These are phyloP conservation scores for Pristiophorus japonicus DNA, from an alignment of 2,113 vertebrate genomes.

Conservation along the genomic window DNA sequence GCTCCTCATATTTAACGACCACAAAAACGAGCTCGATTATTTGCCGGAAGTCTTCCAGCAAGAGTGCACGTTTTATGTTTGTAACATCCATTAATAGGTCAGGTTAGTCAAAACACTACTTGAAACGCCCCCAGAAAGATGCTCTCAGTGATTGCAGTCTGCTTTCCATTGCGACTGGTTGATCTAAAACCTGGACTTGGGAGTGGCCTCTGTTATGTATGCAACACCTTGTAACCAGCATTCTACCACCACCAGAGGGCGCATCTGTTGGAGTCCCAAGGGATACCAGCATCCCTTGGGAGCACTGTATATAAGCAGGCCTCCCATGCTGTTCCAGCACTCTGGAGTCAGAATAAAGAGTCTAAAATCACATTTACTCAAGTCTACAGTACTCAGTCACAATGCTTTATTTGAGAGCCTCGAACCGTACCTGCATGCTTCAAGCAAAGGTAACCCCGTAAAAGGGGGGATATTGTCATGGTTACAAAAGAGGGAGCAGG, in stretches of 20 bases:
- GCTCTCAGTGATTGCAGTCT: neutral
- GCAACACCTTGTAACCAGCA: no score
- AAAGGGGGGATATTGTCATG: neutral
- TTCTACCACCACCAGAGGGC: no score
- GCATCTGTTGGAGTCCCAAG: no score
- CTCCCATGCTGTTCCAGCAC: no score
- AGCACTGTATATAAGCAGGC: no score
- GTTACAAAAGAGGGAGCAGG: neutral
- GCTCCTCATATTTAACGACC: neutral
- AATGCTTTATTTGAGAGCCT: no score
- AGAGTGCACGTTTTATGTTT: neutral
- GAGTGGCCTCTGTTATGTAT: no score
- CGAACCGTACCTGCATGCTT: neutral
- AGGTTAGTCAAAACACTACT: neutral
- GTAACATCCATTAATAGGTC: neutral
- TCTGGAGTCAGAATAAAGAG: no score
- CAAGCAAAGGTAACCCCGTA: neutral
- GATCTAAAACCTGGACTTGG: neutral
- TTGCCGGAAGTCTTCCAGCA: neutral
- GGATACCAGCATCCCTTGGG: no score
- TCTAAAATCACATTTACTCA: no score
- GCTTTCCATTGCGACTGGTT: neutral
- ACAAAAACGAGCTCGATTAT: slow-evolving; percentile 23
- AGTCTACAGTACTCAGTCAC: no score
- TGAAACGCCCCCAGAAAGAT: neutral